Conservation (phyloP, 2,888 invertebrate species). For the Ceratothoa steindachneri region DNA sequence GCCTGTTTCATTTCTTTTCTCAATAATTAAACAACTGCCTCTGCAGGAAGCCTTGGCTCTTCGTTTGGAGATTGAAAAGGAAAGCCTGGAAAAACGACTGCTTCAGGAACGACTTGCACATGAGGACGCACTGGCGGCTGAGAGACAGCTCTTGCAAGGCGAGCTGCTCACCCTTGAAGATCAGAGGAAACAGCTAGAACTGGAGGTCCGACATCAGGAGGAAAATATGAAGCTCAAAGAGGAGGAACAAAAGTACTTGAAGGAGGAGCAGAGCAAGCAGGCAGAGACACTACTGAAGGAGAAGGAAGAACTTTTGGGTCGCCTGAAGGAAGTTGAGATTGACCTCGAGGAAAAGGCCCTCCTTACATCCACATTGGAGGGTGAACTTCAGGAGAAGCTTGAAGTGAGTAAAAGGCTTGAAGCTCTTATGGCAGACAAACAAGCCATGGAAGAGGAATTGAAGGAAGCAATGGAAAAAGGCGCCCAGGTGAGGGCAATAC, state of each 20-base stretch:
- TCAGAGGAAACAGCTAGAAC: background rate
- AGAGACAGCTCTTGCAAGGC: background rate
- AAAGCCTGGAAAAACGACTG: background rate
- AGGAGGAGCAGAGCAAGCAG: background rate
- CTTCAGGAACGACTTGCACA: background rate
- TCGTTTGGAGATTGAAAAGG: background rate
- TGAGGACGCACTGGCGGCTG: background rate
- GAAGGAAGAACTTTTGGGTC: background rate
- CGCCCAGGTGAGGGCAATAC: background rate
- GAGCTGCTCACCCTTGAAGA: background rate
- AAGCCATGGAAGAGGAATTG: slow-evolving; percentile 16
- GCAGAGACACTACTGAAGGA: background rate
- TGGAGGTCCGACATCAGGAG: background rate
- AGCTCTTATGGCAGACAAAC: slow-evolving; percentile 14
- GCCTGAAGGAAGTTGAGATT: background rate
- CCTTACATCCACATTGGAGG: background rate
- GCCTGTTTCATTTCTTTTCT: too few species aligned
- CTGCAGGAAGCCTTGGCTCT: slow-evolving; percentile 3
- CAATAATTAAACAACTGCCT: too few species aligned
- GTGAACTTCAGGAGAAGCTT: background rate
- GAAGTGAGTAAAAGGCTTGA: slow-evolving; percentile 6
- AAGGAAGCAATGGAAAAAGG: slow-evolving; percentile 6
- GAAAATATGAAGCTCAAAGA: background rate
- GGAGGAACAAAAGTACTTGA: background rate
- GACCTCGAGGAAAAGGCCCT: background rate